phyloP scores from a whole-genome alignment of 2,113 vertebrate genomes.

The Hypanus sabinus region DNA sequence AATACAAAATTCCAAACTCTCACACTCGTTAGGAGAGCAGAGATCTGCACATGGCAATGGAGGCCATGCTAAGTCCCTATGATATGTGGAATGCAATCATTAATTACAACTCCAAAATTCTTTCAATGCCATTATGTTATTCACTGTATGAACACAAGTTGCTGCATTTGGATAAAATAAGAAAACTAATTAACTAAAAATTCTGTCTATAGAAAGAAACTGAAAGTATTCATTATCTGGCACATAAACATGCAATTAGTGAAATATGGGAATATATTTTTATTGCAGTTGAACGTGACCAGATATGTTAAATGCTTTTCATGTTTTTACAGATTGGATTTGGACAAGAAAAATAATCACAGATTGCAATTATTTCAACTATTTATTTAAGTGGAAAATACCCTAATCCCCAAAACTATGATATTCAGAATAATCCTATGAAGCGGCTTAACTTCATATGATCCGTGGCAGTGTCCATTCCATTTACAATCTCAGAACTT shows the following conservation, averaged over 20 bases:
- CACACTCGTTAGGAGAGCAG: not conserved
- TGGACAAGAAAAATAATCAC: not conserved
- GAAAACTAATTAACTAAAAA: not conserved
- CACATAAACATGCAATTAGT: not conserved
- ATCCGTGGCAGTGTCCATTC: not conserved
- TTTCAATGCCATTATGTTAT: not conserved
- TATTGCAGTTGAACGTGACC: not conserved
- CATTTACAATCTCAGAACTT: not conserved
- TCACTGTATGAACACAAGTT: not conserved
- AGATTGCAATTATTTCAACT: not conserved
- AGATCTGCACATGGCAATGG: too few relatives aligned
- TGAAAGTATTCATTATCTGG: too few relatives aligned
- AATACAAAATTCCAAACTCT: not conserved
- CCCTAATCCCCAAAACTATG: not conserved
- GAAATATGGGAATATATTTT: not conserved
- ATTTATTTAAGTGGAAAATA: not conserved
- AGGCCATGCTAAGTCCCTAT: not conserved
- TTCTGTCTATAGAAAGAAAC: too few relatives aligned
- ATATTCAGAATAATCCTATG: not conserved
- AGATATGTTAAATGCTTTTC: not conserved
- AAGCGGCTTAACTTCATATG: not conserved
- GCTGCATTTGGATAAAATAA: not conserved
- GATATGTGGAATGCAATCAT: not conserved
- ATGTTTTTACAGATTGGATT: not conserved
- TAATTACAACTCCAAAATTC: not conserved